phyloP scores from a whole-genome alignment of 2,888 invertebrate genomes.

The Agonum fuliginosum region DNA sequence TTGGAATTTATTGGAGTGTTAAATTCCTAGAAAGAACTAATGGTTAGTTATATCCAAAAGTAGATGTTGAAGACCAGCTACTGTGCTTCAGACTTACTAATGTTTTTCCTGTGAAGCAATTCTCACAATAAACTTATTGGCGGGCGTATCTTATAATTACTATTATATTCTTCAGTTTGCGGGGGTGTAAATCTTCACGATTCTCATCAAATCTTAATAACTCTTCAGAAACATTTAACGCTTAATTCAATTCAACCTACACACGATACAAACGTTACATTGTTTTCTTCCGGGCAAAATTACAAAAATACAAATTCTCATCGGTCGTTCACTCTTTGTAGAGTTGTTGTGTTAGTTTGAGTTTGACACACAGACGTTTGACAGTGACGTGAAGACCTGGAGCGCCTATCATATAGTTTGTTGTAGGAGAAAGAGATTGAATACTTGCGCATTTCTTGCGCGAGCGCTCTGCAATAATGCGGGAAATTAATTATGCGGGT shows the following conservation, averaged over 20 bases:
- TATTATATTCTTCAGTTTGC: neutral
- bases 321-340: constrained; percentile 15
- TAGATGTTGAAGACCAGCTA: neutral
- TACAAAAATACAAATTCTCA: constrained; percentile 22
- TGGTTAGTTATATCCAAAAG: constrained; percentile 28
- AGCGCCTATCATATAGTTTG: too few species aligned
- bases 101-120: too few species aligned
- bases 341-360: too few species aligned
- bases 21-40: constrained; percentile 35
- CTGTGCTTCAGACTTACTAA: constrained; percentile 10
- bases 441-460: too few species aligned
- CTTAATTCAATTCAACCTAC: constrained; percentile 21
- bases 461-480: too few species aligned
- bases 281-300: constrained; percentile 15
- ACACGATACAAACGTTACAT: neutral
- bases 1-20: constrained; percentile 38
- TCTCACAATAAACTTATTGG: too few species aligned
- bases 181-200: constrained; percentile 2
- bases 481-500: neutral
- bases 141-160: too few species aligned
- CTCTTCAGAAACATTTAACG: constrained; percentile 10
- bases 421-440: too few species aligned
- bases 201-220: constrained; percentile 25
- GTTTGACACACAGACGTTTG: too few species aligned
- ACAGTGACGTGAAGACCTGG: neutral